Evolutionary conservation across 35 echinoderm and acorn worm species (phyloP).

Genomic region (Heliocidaris erythrogramma): DNA sequence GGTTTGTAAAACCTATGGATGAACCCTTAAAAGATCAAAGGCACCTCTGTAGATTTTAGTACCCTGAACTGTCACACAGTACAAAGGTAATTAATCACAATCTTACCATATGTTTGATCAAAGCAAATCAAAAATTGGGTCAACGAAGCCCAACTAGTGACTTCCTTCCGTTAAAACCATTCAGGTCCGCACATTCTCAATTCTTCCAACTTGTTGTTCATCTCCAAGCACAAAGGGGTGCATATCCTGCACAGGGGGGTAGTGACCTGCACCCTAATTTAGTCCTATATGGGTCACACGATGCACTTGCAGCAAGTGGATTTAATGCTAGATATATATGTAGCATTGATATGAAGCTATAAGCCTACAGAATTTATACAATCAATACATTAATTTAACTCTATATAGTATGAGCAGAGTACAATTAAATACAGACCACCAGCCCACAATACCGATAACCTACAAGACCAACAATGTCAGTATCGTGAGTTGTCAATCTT

Average conservation of each 20-base stretch:
- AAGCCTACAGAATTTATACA: not conserved
- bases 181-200: not conserved
- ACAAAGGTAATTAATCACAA: not conserved
- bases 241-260: not conserved
- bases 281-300: not conserved
- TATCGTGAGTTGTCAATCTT: not conserved
- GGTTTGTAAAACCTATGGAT: not conserved
- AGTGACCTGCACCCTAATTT: not conserved
- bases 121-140: not conserved
- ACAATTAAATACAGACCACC: not conserved
- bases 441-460: not conserved
- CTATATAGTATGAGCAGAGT: not conserved
- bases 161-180: not conserved
- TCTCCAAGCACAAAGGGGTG: not conserved
- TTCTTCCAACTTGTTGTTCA: not conserved
- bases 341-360: not conserved
- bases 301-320: not conserved
- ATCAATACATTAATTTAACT: not conserved
- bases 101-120: constrained; percentile 4
- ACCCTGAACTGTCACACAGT: not conserved
- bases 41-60: not conserved
- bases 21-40: not conserved
- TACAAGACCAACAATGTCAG: not conserved
- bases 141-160: not conserved
- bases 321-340: not conserved